Percentiles rank a stretch among this genome's conserved stretches.
Evolutionary conservation across 2,888 invertebrate species (phyloP).

Genomic region (Eupithecia dodoneata): DNA sequence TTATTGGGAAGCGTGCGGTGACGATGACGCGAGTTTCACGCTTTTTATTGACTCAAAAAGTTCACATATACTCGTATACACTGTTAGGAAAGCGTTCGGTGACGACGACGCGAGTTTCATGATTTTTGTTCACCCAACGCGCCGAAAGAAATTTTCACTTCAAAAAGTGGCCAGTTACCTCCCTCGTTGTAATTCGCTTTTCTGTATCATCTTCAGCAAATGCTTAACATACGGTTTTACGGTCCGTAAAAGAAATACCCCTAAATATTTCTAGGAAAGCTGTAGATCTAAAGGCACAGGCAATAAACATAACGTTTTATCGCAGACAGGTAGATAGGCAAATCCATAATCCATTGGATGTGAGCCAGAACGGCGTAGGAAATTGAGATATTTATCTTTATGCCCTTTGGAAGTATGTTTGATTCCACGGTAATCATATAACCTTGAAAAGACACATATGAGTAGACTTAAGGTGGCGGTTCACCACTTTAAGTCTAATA

Average conservation of each 20-base stretch:
- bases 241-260: background rate
- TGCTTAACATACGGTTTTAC: background rate
- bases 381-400: constrained; percentile 32
- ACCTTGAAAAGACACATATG: constrained; percentile 11
- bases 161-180: too few relatives aligned
- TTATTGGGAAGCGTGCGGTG: too few relatives aligned
- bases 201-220: background rate
- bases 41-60: too few relatives aligned
- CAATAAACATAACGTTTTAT: constrained; percentile 16
- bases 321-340: constrained; percentile 18
- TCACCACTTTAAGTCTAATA: too few relatives aligned
- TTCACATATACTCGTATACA: too few relatives aligned
- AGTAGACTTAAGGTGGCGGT: background rate
- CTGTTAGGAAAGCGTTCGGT: too few relatives aligned
- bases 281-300: background rate
- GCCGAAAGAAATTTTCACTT: too few relatives aligned
- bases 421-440: constrained; percentile 15
- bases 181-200: background rate
- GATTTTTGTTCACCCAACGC: too few relatives aligned
- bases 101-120: too few relatives aligned
- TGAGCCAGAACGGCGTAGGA: constrained; percentile 23
- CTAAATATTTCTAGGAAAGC: constrained; percentile 4
- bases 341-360: constrained; percentile 22
- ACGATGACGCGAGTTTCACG: too few relatives aligned
- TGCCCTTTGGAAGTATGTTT: constrained; percentile 9